Percentiles rank a stretch among this genome's conserved stretches.
Conservation (phyloP, 2,888 invertebrate species). For the Chrysina gloriosa region DNA sequence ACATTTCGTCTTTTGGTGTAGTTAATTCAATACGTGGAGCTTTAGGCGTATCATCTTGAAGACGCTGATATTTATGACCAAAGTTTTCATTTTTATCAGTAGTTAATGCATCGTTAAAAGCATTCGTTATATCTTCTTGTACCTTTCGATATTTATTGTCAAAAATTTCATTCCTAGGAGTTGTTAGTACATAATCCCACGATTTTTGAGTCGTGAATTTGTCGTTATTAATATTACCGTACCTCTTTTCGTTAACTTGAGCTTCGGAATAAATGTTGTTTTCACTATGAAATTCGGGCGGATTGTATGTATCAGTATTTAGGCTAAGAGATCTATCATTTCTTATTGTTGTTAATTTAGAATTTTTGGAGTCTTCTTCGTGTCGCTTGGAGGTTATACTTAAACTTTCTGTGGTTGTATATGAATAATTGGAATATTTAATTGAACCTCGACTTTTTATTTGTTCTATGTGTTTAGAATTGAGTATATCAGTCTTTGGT, state of each 20-base stretch:
- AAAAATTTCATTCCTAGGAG: slow-evolving; percentile 67
- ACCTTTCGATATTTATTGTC: slow-evolving; percentile 65
- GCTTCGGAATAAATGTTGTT: slow-evolving; percentile 69
- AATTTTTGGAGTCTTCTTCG: slow-evolving; percentile 42
- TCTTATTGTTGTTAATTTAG: slow-evolving; percentile 46
- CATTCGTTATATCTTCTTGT: slow-evolving; percentile 61
- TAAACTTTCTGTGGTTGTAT: slow-evolving; percentile 18
- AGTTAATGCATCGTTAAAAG: slow-evolving; percentile 59
- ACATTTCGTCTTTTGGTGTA: slow-evolving; percentile 67
- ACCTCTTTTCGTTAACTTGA: slow-evolving; percentile 64
- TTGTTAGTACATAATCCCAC: slow-evolving; percentile 59
- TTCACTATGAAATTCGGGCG: slow-evolving; percentile 67
- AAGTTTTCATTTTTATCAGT: slow-evolving; percentile 70
- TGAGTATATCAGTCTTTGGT: slow-evolving; percentile 58
- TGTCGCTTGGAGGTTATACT: slow-evolving; percentile 32
- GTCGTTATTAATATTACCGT: slow-evolving; percentile 40
- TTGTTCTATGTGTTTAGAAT: slow-evolving; percentile 19
- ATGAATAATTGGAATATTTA: slow-evolving; percentile 12
- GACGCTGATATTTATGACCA: slow-evolving; percentile 66
- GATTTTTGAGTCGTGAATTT: slow-evolving; percentile 39
- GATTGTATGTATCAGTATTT: slow-evolving; percentile 65
- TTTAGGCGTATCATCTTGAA: slow-evolving; percentile 7
- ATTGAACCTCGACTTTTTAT: slow-evolving; percentile 9
- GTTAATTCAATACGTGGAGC: slow-evolving; percentile 57
- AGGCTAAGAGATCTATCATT: slow-evolving; percentile 59